phyloP scores from a whole-genome alignment of 2,113 vertebrate genomes.

The Cyphomyrus discorhynchus region DNA sequence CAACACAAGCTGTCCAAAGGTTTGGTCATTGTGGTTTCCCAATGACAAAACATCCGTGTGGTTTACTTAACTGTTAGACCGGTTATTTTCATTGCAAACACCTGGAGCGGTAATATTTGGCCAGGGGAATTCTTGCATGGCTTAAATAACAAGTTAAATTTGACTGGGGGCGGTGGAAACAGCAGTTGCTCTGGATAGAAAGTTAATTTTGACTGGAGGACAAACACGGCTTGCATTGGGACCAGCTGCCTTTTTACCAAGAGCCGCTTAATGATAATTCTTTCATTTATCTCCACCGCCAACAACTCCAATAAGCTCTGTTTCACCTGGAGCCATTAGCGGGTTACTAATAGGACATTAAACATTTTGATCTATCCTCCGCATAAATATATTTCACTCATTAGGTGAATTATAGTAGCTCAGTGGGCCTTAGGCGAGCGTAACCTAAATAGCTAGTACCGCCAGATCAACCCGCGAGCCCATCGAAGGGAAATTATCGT shows the following conservation, averaged over 20 bases:
- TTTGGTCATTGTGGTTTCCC: background rate
- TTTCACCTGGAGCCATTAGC: slow-evolving; percentile 48
- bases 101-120: background rate
- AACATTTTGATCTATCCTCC: slow-evolving; percentile 48
- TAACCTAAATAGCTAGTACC: slow-evolving; percentile 25
- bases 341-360: slow-evolving; percentile 48
- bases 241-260: slow-evolving; percentile 21
- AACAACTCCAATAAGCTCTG: slow-evolving; percentile 40
- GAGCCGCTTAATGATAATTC: slow-evolving; percentile 51
- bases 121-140: slow-evolving; percentile 12
- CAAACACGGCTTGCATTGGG: slow-evolving; percentile 23
- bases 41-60: background rate
- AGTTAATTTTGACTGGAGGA: slow-evolving; percentile 42
- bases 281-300: slow-evolving; percentile 49
- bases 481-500: slow-evolving; percentile 33
- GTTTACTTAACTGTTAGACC: background rate
- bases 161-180: slow-evolving; percentile 20
- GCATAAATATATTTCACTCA: slow-evolving; percentile 46
- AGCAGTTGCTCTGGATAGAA: slow-evolving; percentile 7
- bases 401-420: slow-evolving; percentile 32
- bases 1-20: background rate
- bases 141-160: slow-evolving; percentile 9
- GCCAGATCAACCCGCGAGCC: slow-evolving; percentile 10
- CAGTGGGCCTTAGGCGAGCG: slow-evolving; percentile 20
- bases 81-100: background rate